Conservation (phyloP, 2,888 invertebrate species). For the Athripsodes cinereus region DNA sequence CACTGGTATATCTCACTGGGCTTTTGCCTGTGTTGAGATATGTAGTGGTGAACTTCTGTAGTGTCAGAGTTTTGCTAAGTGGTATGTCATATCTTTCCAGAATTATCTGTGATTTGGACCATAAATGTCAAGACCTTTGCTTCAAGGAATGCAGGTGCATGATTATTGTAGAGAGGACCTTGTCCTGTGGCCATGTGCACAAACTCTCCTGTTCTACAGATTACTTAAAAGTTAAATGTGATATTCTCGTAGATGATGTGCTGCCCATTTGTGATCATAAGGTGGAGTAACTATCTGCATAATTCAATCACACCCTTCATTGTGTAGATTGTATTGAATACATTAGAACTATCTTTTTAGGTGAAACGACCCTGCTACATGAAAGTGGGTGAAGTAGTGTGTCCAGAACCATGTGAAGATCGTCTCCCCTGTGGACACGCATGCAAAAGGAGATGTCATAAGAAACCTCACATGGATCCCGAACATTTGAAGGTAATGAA, state of each 20-base stretch:
- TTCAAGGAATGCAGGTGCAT: conserved; percentile 42
- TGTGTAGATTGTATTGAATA: neutral
- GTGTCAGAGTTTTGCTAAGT: too few species aligned
- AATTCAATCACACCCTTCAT: neutral
- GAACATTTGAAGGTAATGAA: conserved; percentile 48
- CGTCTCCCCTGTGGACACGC: conserved; percentile 59
- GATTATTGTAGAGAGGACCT: conserved; percentile 36
- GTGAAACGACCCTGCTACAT: conserved; percentile 41
- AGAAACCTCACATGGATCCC: conserved; percentile 49
- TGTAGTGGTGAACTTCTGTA: too few species aligned
- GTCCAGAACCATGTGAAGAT: conserved; percentile 45
- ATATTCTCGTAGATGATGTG: conserved; percentile 31
- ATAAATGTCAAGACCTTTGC: conserved; percentile 49
- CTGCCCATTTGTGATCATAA: conserved; percentile 39
- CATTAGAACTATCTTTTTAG: conserved; percentile 28
- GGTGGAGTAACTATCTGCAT: conserved; percentile 28
- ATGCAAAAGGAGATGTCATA: conserved; percentile 54
- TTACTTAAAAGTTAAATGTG: conserved; percentile 37
- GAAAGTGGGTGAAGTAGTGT: conserved; percentile 35
- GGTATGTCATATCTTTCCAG: conserved; percentile 32
- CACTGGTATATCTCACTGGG: too few species aligned
- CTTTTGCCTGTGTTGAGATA: too few species aligned
- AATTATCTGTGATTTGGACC: conserved; percentile 43
- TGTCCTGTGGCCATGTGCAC: conserved; percentile 48
- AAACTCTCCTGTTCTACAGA: conserved; percentile 43